Conservation (phyloP, 1,140 invertebrate species). For the Eupristina koningsbergeri region DNA sequence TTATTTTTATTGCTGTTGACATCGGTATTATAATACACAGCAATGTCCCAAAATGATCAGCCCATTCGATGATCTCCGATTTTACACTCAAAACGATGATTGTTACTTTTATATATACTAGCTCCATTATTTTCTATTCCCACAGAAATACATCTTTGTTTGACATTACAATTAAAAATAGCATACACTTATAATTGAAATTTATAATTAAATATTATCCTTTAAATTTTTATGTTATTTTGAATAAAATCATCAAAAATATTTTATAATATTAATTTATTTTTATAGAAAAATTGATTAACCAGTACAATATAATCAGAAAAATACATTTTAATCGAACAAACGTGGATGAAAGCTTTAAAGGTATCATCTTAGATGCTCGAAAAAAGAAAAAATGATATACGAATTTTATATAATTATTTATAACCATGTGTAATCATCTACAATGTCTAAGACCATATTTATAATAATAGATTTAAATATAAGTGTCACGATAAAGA, state of each 20-base stretch:
- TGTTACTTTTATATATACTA: constrained; percentile 30
- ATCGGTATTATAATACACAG: constrained; percentile 71
- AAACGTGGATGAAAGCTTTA: constrained; percentile 13
- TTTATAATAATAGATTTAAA: constrained; percentile 26
- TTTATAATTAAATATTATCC: constrained; percentile 11
- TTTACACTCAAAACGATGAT: constrained; percentile 42
- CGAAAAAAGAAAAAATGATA: constrained; percentile 33
- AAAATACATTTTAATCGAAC: constrained; percentile 26
- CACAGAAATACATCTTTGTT: background rate
- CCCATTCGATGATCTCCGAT: constrained; percentile 33
- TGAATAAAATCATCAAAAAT: background rate
- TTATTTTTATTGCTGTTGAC: constrained; percentile 72
- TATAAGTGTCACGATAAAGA: constrained; percentile 13
- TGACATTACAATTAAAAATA: constrained; percentile 29
- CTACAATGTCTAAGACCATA: constrained; percentile 50
- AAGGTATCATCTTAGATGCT: background rate
- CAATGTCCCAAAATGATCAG: constrained; percentile 59
- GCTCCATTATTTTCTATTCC: constrained; percentile 20
- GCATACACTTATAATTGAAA: constrained; percentile 16
- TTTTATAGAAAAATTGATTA: constrained; percentile 9
- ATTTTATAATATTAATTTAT: constrained; percentile 9
- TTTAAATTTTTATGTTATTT: constrained; percentile 8
- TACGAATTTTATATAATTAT: constrained; percentile 42
- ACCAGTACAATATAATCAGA: constrained; percentile 16
- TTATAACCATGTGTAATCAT: constrained; percentile 50